Evolutionary conservation across 35 echinoderm and acorn worm genomes (phyloP).

Genomic region (Amphiura filiformis): DNA sequence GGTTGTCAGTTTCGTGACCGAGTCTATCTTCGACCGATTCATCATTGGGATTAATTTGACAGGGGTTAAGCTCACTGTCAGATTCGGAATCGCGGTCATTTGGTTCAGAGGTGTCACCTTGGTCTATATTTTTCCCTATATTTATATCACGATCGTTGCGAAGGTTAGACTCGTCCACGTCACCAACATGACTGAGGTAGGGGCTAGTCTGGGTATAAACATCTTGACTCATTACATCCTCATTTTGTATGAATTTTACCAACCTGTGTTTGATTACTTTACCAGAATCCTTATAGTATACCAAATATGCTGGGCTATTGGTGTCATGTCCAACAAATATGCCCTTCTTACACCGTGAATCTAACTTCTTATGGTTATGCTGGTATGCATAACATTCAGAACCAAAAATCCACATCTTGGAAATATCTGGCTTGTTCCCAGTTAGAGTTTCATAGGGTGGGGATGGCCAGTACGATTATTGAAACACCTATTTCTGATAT

Average conservation of each 20-base stretch:
- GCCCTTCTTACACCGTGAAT: constrained; percentile 43
- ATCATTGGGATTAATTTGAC: too few relatives aligned
- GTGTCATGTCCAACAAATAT: constrained; percentile 53
- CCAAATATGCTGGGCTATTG: constrained; percentile 54
- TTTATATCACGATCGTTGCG: too few relatives aligned
- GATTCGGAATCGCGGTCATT: too few relatives aligned
- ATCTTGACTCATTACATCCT: too few relatives aligned
- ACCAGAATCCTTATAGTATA: constrained; percentile 41
- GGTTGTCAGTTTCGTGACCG: too few relatives aligned
- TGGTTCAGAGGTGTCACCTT: too few relatives aligned
- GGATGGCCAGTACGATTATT: constrained; percentile 27
- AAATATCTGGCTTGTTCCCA: constrained; percentile 36
- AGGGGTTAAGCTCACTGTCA: too few relatives aligned
- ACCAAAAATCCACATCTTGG: constrained; percentile 32
- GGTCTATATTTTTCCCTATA: too few relatives aligned
- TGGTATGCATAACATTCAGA: constrained; percentile 41
- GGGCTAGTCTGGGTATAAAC: too few relatives aligned
- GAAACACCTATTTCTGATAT: constrained; percentile 35
- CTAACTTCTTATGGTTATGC: constrained; percentile 29
- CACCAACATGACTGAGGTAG: too few relatives aligned
- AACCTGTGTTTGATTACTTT: constrained; percentile 33
- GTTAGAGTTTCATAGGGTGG: constrained; percentile 25
- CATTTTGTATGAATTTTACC: constrained; percentile 3
- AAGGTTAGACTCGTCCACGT: too few relatives aligned
- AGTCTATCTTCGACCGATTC: too few relatives aligned